These are phyloP conservation scores for Rhabdornis inornatus DNA, from an alignment of 2,113 vertebrate species.

Conservation along the genomic window DNA sequence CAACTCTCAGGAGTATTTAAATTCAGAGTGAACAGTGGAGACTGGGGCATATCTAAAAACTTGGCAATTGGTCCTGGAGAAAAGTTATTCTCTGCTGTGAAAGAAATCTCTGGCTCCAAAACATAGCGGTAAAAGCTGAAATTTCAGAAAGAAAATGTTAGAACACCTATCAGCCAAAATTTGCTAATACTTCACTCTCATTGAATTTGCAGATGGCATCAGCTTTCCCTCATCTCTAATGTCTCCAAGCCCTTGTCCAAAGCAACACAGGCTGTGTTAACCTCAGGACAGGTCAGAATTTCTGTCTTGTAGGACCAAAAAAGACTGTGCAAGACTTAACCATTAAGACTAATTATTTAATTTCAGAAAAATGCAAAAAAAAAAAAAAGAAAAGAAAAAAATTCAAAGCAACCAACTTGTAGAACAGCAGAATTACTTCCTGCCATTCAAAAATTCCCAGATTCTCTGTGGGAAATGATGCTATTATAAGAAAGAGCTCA, in stretches of 20 bases:
- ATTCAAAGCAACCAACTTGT: neutral
- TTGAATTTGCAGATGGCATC: neutral
- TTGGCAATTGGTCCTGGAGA: conserved; percentile 88
- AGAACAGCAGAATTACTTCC: neutral
- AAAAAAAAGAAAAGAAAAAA: neutral
- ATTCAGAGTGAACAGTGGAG: conserved; percentile 93
- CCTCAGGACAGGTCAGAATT: neutral
- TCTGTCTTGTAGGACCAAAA: neutral
- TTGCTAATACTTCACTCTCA: neutral
- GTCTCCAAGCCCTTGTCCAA: neutral
- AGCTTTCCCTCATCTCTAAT: neutral
- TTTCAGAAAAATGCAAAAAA: neutral
- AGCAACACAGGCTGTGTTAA: neutral
- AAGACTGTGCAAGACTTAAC: neutral
- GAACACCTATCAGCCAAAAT: neutral
- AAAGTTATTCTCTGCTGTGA: conserved; percentile 83
- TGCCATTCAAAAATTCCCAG: neutral
- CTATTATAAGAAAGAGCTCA: neutral
- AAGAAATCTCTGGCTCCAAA: conserved; percentile 89
- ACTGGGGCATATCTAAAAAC: conserved; percentile 97
- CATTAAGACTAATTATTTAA: neutral
- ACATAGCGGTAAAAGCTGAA: conserved; percentile 94
- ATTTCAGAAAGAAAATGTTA: conserved; percentile 2
- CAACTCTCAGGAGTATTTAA: conserved; percentile 95
- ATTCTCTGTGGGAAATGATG: neutral